Evolutionary conservation across 1,140 invertebrate species (phyloP).

Genomic region (Acromyrmex charruanus): DNA sequence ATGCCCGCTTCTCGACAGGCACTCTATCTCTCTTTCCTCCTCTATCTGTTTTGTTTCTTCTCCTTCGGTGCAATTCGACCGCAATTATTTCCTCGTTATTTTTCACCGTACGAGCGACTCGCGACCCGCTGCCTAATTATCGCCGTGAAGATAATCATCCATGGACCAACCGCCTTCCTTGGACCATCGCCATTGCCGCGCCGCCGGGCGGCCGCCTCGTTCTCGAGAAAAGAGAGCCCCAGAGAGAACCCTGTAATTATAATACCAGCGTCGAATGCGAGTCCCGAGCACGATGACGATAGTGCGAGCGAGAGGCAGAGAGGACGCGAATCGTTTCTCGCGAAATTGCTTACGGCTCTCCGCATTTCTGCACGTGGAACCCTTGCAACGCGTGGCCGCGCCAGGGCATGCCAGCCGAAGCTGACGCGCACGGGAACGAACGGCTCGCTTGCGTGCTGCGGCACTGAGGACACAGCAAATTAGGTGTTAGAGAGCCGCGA

Average conservation of each 20-base stretch:
- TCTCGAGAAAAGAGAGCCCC: constrained; percentile 27
- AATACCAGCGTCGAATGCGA: constrained; percentile 81
- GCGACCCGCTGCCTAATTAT: constrained; percentile 85
- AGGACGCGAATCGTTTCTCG: constrained; percentile 83
- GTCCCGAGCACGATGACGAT: constrained; percentile 42
- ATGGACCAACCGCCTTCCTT: constrained; percentile 41
- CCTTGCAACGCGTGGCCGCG: constrained; percentile 59
- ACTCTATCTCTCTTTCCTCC: background rate
- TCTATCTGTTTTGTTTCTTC: background rate
- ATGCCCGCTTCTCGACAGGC: background rate
- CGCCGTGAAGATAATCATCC: constrained; percentile 84
- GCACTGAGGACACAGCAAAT: constrained; percentile 56
- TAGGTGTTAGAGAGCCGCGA: constrained; percentile 56
- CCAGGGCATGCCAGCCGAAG: constrained; percentile 42
- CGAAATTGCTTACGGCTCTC: constrained; percentile 84
- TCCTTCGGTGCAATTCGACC: constrained; percentile 24
- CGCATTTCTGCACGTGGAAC: constrained; percentile 85
- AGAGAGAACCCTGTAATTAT: constrained; percentile 84
- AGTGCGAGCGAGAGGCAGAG: constrained; percentile 60
- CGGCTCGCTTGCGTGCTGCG: constrained; percentile 57
- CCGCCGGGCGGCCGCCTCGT: constrained; percentile 35
- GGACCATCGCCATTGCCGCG: background rate
- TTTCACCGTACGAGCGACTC: constrained; percentile 78
- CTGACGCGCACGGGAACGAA: constrained; percentile 32
- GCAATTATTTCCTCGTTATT: constrained; percentile 87